A percentile compares a stretch with the other conserved stretches of the same genome.
Conservation (phyloP, 1,140 invertebrate genomes). For the Laupala kohalensis region DNA sequence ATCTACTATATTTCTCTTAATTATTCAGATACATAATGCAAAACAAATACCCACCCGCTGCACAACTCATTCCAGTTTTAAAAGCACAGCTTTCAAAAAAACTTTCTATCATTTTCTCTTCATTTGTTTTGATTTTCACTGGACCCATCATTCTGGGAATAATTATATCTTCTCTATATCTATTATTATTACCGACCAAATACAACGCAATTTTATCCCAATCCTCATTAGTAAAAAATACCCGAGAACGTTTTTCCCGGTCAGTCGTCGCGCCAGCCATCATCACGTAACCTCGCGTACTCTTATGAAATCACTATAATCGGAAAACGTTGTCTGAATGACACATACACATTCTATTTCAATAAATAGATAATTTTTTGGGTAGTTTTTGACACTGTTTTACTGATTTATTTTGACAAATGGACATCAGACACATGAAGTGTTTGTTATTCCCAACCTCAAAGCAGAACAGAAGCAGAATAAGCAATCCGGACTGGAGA, state of each 20-base stretch:
- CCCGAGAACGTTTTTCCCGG: not conserved
- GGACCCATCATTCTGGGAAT: constrained; percentile 64
- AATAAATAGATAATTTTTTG: too few species aligned
- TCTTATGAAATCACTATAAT: too few species aligned
- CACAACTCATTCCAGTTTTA: constrained; percentile 79
- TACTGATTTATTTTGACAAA: too few species aligned
- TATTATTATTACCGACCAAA: constrained; percentile 25
- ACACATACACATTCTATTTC: too few species aligned
- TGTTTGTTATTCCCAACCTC: too few species aligned
- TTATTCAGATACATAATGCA: not conserved
- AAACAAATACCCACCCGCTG: constrained; percentile 51
- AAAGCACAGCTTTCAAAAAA: constrained; percentile 85
- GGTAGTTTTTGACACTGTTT: too few species aligned
- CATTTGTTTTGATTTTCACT: constrained; percentile 64
- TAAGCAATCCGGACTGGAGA: too few species aligned
- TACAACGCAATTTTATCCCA: constrained; percentile 26
- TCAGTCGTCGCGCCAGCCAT: too few species aligned
- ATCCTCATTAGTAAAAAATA: constrained; percentile 17
- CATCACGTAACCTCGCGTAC: too few species aligned
- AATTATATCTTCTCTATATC: constrained; percentile 66
- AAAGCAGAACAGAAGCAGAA: too few species aligned
- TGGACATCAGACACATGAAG: too few species aligned
- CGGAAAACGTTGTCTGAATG: too few species aligned
- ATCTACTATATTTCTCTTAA: not conserved
- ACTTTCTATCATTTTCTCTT: constrained; percentile 76